phyloP scores from a whole-genome alignment of 2,888 invertebrate genomes.

The Amblyjoppa fuscipennis region DNA sequence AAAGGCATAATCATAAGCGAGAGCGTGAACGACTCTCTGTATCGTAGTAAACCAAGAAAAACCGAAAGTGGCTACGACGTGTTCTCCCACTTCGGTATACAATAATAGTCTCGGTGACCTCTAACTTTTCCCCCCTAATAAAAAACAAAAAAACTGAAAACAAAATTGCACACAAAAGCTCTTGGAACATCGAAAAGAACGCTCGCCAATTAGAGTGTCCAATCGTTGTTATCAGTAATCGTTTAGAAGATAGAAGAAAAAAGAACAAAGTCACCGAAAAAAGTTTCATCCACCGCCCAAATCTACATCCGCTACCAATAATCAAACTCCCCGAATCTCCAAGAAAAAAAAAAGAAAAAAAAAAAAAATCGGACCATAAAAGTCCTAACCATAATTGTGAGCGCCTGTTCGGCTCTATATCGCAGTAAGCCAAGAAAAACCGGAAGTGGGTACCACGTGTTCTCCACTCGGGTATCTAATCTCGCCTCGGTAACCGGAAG shows the following conservation, averaged over 20 bases:
- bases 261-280: too few relatives aligned
- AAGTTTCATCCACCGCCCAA: too few relatives aligned
- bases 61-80: not conserved
- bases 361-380: not conserved
- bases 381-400: not conserved
- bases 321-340: too few relatives aligned
- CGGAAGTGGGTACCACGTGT: conserved; percentile 16
- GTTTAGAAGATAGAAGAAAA: too few relatives aligned
- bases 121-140: not conserved
- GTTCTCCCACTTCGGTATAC: not conserved
- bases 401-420: not conserved
- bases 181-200: too few relatives aligned
- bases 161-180: too few relatives aligned
- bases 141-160: too few relatives aligned
- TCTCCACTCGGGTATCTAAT: conserved; percentile 14
- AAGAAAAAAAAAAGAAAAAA: not conserved
- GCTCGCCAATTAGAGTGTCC: too few relatives aligned
- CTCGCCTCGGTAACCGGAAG: conserved; percentile 12
- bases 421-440: not conserved
- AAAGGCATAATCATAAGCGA: too few relatives aligned
- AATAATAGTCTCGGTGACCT: not conserved
- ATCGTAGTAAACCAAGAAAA: too few relatives aligned
- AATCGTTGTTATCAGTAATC: too few relatives aligned
- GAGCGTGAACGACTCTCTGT: too few relatives aligned
- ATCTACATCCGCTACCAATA: not conserved